Evolutionary conservation across 1,140 invertebrate genomes (phyloP), one percentile per base, ranked within the genome.

Genomic region (Listronotus bonariensis): DNA sequence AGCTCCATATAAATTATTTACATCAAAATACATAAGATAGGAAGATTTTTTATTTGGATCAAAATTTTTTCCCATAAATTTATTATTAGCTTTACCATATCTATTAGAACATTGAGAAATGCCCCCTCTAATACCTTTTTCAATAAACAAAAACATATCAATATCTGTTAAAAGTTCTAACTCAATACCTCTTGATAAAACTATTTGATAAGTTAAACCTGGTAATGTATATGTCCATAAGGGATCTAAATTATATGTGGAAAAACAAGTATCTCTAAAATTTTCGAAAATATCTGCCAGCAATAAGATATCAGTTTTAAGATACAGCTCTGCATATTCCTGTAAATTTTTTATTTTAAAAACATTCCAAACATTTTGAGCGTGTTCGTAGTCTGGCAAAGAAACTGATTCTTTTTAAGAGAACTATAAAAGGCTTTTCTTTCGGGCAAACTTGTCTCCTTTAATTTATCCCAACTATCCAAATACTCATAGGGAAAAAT

Each of bases 1-100:
- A 58, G 70, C 77, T 17, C 82, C 82, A 77, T 85, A 85, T 49
- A 83, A 69, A 75, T 85, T 84, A 69, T 83, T 85, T 11, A 73
- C 77, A 79, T 84, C 83, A n/a, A 78, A 75, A 74, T 84, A 83
- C 31, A 76, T 71, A 77, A 72, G 34, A 58, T 42, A 67, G 6
- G 14, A 26, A n/a, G 57, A 46, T 40, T 38, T 42, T 61, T 67
- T 17, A 26, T 34, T 56, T 8, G 32, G n/a, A 62, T 71, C 36
- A 42, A 46, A 71, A 11, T 62, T 15, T 9, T 63, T 32, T n/a
- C 6, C 18, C 38, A 62, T 51, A 46, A 61, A 69, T 58, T 67
- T 61, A 55, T 67, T 69, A 67, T 79, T 75, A 0, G 74, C 75
- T 68, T 67, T 68, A 17, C 71, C 72, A 67, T 77, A 74, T 41